Evolutionary conservation across 30 jellyfish, hydroid and myxozoan species (phyloP).

Genomic region (Hydra vulgaris): DNA sequence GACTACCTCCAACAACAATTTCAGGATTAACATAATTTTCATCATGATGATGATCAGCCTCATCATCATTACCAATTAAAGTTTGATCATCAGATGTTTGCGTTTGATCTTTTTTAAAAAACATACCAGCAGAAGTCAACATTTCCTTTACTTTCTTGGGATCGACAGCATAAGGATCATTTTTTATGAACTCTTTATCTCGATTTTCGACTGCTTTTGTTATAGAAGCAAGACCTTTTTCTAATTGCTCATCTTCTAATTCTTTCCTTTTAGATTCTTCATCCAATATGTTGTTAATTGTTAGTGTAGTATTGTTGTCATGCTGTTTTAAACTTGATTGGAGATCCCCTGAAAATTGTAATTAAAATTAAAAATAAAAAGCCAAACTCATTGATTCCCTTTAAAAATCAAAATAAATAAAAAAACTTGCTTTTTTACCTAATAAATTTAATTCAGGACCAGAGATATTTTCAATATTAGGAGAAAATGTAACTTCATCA

Average conservation of each 20-base stretch:
- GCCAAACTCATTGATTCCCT: neutral
- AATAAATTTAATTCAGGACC: neutral
- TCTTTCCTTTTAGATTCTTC: neutral
- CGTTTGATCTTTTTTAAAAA: constrained; percentile 12
- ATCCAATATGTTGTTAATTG: neutral
- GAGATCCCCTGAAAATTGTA: neutral
- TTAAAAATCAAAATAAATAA: neutral
- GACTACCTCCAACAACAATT: constrained; percentile 21
- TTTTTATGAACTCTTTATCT: constrained; percentile 36
- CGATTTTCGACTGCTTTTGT: constrained; percentile 10
- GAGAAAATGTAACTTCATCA: neutral
- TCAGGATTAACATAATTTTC: neutral
- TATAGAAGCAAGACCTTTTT: constrained; percentile 16
- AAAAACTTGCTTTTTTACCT: neutral
- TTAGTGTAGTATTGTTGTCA: neutral
- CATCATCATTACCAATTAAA: neutral
- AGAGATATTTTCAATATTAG: neutral
- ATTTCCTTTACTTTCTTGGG: constrained; percentile 22
- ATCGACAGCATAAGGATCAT: constrained; percentile 54
- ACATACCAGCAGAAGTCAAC: neutral
- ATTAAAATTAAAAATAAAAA: too few species aligned
- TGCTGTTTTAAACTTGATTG: constrained; percentile 11
- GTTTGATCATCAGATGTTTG: neutral
- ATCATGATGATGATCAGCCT: neutral
- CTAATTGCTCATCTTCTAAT: constrained; percentile 3